Evolutionary conservation across 1,140 invertebrate genomes (phyloP), one percentile per base, ranked within the genome.

Genomic region (Drosophila oshimai): DNA sequence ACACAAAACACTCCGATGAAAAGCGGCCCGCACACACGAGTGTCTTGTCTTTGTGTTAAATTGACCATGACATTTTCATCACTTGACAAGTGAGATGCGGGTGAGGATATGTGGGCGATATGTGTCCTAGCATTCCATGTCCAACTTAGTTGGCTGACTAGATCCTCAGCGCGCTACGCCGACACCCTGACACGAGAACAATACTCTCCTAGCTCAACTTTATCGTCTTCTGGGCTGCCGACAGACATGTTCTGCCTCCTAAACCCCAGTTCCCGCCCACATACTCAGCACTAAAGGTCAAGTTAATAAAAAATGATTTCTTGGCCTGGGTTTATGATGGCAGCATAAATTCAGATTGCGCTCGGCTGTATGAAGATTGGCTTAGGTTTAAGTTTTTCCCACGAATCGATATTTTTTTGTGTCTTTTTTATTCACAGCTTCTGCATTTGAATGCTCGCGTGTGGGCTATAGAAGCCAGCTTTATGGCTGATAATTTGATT

Each of bases 11-110:
- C 29, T 49, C 29, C 46, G 13, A 20, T 20, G 4, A 49, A 9
- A 20, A 9, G 4, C 26, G 15, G 9, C 10, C n/a, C n/a, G 39
- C 24, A 44, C 37, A 34, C 18, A 33, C 22, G 15, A 29, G 34
- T 24, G 24, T 36, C 28, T 20, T 20, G 58, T 24, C 44, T 72
- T 47, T 58, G 46, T 73, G 72, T 58, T 50, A 72, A 86, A 73
- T 76, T 86, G 72, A 74, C 80, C 81, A 70, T 81, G 72, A 86
- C 71, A 72, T 67, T 84, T 79, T 61, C 64, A 37, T 49, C 53
- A 22, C 26, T 49, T 49, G 54, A 36, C 67, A 60, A 41, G 37
- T 15, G 15, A 4, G 20, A 29, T 39, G 39, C 9, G 44, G 45
- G 20, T 33, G 51, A 18, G 41, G 10, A 53, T 67, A 26, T 57